Conservation (phyloP, 1,140 invertebrate genomes). For the Drosophila oshimai region DNA sequence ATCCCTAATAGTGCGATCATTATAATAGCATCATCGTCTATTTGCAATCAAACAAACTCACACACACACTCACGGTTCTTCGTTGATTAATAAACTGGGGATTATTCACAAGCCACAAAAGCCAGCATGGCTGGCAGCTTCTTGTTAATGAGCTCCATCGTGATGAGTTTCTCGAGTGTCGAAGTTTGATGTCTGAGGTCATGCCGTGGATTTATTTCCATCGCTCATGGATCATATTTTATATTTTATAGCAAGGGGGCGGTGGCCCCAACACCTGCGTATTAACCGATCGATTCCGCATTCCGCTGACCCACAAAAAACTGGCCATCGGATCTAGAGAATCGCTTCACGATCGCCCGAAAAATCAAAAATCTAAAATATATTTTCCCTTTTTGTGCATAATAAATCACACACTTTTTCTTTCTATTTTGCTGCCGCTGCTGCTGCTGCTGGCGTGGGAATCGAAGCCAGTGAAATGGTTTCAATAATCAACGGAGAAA, state of each 20-base stretch:
- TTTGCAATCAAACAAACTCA: slow-evolving; percentile 61
- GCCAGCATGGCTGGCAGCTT: slow-evolving; percentile 50
- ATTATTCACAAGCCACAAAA: slow-evolving; percentile 75
- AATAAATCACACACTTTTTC: slow-evolving; percentile 55
- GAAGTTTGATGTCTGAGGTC: slow-evolving; percentile 79
- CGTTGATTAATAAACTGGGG: slow-evolving; percentile 73
- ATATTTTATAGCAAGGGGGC: slow-evolving; percentile 52
- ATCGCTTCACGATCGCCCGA: slow-evolving; percentile 2
- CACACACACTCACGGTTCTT: slow-evolving; percentile 4
- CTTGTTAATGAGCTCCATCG: slow-evolving; percentile 76
- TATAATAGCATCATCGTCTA: slow-evolving; percentile 76
- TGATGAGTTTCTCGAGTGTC: slow-evolving; percentile 63
- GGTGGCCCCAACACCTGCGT: slow-evolving; percentile 69
- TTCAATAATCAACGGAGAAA: slow-evolving; percentile 65
- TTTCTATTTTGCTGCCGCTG: too few relatives aligned
- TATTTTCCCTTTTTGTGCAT: slow-evolving; percentile 37
- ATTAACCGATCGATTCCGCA: slow-evolving; percentile 62
- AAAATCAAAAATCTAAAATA: slow-evolving; percentile 31
- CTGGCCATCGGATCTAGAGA: neutral
- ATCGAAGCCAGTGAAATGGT: slow-evolving; percentile 67
- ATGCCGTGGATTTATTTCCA: slow-evolving; percentile 77
- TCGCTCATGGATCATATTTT: slow-evolving; percentile 70
- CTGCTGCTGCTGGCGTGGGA: slow-evolving; percentile 66
- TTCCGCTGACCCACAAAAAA: slow-evolving; percentile 35
- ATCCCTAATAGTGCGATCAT: slow-evolving; percentile 71